These are phyloP conservation scores for Sitobion miscanthi DNA, from an alignment of 1,140 invertebrate species.

Conservation along the genomic window DNA sequence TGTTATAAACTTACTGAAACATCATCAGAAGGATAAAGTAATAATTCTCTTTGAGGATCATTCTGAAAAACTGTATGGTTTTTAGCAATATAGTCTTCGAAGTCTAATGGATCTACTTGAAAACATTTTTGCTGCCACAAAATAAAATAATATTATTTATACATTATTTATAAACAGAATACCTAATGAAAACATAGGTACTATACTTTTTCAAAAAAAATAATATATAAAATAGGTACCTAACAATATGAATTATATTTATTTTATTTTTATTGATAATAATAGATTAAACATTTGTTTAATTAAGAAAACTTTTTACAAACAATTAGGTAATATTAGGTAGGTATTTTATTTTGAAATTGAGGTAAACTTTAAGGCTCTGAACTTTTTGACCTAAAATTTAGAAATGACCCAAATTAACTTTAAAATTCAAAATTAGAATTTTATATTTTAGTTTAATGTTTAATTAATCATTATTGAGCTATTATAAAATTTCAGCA, in stretches of 20 bases:
- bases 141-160: conserved; percentile 49
- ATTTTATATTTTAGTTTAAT: background rate
- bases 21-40: conserved; percentile 90
- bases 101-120: conserved; percentile 85
- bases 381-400: background rate
- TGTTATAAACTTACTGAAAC: conserved; percentile 76
- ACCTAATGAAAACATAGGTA: background rate
- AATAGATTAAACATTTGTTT: no score
- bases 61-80: conserved; percentile 91
- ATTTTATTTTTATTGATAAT: background rate
- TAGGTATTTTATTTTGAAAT: background rate
- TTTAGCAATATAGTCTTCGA: conserved; percentile 86
- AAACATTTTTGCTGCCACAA: conserved; percentile 76
- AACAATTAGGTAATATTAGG: background rate
- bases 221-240: background rate
- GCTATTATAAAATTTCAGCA: background rate
- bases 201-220: background rate
- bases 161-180: background rate
- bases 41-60: conserved; percentile 87
- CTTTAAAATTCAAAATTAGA: background rate
- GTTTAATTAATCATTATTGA: background rate
- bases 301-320: background rate
- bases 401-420: background rate
- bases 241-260: background rate
- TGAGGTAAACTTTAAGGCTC: background rate